A percentile compares a stretch with the other conserved stretches of the same genome.
phyloP scores from a whole-genome alignment of 2,888 invertebrate genomes.

The Microctonus hyperodae region DNA sequence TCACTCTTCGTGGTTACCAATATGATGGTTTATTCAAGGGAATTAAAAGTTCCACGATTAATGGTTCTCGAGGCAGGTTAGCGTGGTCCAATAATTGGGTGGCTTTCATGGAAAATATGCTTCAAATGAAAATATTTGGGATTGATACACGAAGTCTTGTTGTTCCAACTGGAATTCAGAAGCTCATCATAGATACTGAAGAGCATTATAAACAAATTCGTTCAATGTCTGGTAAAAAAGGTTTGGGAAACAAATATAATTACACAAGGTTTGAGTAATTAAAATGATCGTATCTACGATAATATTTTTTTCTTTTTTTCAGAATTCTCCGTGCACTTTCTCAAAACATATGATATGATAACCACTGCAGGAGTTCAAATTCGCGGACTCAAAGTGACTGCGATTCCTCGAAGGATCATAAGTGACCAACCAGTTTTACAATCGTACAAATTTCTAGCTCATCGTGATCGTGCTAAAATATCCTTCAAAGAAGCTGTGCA shows the following conservation, averaged over 20 bases:
- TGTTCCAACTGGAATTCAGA: conserved; percentile 69
- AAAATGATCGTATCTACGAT: background rate
- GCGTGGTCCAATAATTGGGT: conserved; percentile 73
- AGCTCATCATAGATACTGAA: conserved; percentile 67
- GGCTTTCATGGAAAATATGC: conserved; percentile 74
- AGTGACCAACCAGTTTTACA: conserved; percentile 67
- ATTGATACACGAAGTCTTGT: conserved; percentile 63
- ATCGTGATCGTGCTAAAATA: conserved; percentile 54
- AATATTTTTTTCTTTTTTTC: background rate
- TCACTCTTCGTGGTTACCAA: conserved; percentile 66
- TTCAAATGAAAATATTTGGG: conserved; percentile 69
- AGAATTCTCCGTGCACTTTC: conserved; percentile 66
- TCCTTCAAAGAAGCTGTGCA: conserved; percentile 51
- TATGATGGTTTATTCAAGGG: conserved; percentile 66
- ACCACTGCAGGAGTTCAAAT: conserved; percentile 71
- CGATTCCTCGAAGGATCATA: conserved; percentile 65
- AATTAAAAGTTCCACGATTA: conserved; percentile 63
- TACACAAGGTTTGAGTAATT: background rate
- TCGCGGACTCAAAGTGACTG: conserved; percentile 67
- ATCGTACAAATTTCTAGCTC: conserved; percentile 66
- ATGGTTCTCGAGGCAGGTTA: conserved; percentile 59
- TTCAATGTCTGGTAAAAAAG: conserved; percentile 42
- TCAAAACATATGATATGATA: background rate
- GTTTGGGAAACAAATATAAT: conserved; percentile 42
- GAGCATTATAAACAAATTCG: conserved; percentile 54